Evolutionary conservation across 2,888 invertebrate species (phyloP), one percentile per base, ranked within the genome.

Genomic region (Osedax frankpressi): DNA sequence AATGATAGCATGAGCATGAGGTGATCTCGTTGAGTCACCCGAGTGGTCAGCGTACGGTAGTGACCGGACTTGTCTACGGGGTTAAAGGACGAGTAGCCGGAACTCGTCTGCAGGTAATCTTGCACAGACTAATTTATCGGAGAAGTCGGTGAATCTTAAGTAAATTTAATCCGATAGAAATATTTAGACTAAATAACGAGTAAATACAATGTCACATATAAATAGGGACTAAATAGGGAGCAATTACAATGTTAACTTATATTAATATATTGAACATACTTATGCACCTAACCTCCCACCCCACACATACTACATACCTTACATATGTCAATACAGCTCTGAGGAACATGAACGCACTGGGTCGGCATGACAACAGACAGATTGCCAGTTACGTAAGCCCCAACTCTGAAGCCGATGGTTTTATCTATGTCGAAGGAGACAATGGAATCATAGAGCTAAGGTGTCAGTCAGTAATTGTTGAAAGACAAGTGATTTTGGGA

Each of bases 351-450:
- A 24, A 80, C 78, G 71, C 86, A 84, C n/a, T 83, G 80, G 29
- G 80, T 80, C 1, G 85, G 81, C 3, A 83, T 81, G 3, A 84
- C 82, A 1, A 86, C 85, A 74, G 80, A 80, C 71, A 77, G 89
- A 0, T 89, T 90, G 1, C 95, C 95, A 74, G 90, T 89, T 0
- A 89, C 91, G 83, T 95, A 96, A 77, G 90, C 89, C 0, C 92
- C 91, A 73, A 93, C 86, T 63, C 97, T 88, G 82, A 97, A 96
- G 0, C 97, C 98, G 67, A 98, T 92, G 2, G 90, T 89, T 30
- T 78, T 79, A 27, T 81, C 82, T 82, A 77, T 3, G 6, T 19
- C 6, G 11, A 19, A 44, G 44, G 19, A 11, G 44, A 19, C n/a
- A n/a, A n/a, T n/a, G n/a, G n/a, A n/a, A n/a, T n/a, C n/a, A n/a